These are phyloP conservation scores for Hyalella azteca DNA, from an alignment of 2,888 invertebrate genomes.

Conservation along the genomic window DNA sequence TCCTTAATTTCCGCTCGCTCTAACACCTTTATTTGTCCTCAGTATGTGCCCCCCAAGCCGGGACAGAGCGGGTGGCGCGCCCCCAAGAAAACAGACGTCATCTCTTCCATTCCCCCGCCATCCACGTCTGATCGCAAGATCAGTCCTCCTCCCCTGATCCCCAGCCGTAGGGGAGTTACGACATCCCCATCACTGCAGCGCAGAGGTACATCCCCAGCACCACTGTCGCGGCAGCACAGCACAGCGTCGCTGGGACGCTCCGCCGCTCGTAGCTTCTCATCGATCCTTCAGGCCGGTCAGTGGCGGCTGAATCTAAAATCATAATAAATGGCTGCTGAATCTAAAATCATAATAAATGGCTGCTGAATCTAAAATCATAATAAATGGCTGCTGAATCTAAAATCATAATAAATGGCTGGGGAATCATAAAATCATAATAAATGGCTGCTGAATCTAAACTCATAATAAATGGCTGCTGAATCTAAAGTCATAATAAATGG, in stretches of 20 bases:
- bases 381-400: too few relatives aligned
- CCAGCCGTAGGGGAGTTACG: slow-evolving; percentile 36
- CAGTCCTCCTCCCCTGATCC: slow-evolving; percentile 46
- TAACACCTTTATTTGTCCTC: background rate
- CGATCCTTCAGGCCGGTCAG: slow-evolving; percentile 50
- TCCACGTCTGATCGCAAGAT: slow-evolving; percentile 38
- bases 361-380: too few relatives aligned
- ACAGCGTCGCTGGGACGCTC: slow-evolving; percentile 51
- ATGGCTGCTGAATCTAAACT: too few relatives aligned
- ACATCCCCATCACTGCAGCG: slow-evolving; percentile 22
- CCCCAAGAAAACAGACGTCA: slow-evolving; percentile 57
- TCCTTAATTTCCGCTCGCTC: background rate
- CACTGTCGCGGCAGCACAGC: slow-evolving; percentile 43
- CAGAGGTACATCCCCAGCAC: slow-evolving; percentile 44
- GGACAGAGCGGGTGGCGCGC: slow-evolving; percentile 56
- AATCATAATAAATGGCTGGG: too few relatives aligned
- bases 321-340: too few relatives aligned
- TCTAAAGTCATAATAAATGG: too few relatives aligned
- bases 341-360: too few relatives aligned
- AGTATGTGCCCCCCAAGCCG: slow-evolving; percentile 56
- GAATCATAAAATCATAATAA: too few relatives aligned
- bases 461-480: too few relatives aligned
- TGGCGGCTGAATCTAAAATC: too few relatives aligned
- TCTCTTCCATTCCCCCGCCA: slow-evolving; percentile 57
- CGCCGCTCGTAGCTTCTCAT: slow-evolving; percentile 47